These are phyloP conservation scores for Drosophila lutescens DNA, from an alignment of 2,888 invertebrate species.

Conservation along the genomic window DNA sequence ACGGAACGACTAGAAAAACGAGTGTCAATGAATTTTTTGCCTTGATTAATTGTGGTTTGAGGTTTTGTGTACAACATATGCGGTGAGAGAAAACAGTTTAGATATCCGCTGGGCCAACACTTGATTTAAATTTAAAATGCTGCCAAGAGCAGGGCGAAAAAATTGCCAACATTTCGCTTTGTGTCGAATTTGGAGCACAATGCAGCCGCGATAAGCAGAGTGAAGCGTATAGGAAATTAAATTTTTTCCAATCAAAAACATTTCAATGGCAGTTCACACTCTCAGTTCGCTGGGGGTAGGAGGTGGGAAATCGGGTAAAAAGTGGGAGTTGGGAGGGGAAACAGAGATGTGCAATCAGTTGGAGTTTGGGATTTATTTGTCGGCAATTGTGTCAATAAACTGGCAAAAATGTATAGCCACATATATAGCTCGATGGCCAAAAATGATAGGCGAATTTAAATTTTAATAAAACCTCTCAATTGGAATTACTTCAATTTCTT, in stretches of 20 bases:
- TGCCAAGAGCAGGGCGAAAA: constrained; percentile 25
- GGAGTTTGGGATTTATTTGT: constrained; percentile 45
- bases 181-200: constrained; percentile 56
- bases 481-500: too few species aligned
- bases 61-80: constrained; percentile 41
- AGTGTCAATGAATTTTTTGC: constrained; percentile 58
- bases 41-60: constrained; percentile 81
- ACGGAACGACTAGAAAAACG: constrained; percentile 19
- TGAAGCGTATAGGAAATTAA: constrained; percentile 82
- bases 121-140: constrained; percentile 68
- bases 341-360: constrained; percentile 47
- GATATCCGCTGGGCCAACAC: constrained; percentile 61
- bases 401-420: constrained; percentile 18
- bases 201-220: constrained; percentile 68
- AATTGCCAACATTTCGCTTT: constrained; percentile 58
- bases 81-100: constrained; percentile 60
- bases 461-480: constrained; percentile 14
- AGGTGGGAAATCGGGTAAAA: background rate
- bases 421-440: background rate
- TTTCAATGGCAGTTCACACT: constrained; percentile 76
- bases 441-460: constrained; percentile 11
- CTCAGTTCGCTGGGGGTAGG: constrained; percentile 14
- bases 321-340: background rate
- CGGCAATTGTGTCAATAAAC: constrained; percentile 48
- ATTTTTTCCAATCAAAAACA: constrained; percentile 83